A percentile compares a stretch with the other conserved stretches of the same genome.
Evolutionary conservation across 2,888 invertebrate genomes (phyloP).

Genomic region (Chorisops tibialis): DNA sequence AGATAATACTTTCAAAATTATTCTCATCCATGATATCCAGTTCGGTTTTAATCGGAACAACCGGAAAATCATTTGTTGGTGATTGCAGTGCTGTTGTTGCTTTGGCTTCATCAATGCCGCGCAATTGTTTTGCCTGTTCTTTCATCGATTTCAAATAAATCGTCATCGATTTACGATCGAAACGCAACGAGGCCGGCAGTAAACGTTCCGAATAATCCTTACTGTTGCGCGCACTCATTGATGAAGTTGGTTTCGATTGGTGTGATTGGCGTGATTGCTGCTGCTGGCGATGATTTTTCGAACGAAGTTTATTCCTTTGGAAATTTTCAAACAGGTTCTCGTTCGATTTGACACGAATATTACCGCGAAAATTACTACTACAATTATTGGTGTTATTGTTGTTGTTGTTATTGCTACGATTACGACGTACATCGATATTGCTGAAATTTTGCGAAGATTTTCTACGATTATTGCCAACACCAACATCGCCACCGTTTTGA

Average conservation of each 20-base stretch:
- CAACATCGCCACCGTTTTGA: slow-evolving; percentile 46
- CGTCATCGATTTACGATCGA: slow-evolving; percentile 34
- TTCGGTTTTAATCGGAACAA: neutral
- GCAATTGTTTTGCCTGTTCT: neutral
- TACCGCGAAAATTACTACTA: neutral
- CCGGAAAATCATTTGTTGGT: neutral
- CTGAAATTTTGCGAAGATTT: no score
- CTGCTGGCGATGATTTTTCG: neutral
- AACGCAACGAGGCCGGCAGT: slow-evolving; percentile 33
- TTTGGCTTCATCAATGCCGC: neutral
- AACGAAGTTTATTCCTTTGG: no score
- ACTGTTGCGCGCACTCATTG: neutral
- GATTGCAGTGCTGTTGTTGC: neutral
- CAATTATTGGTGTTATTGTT: neutral
- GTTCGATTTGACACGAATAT: slow-evolving; percentile 34
- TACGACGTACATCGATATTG: slow-evolving; percentile 38
- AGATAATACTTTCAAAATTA: slow-evolving; percentile 35
- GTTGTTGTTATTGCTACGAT: neutral
- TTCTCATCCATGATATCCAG: slow-evolving; percentile 10
- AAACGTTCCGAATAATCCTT: neutral
- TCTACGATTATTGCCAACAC: slow-evolving; percentile 38
- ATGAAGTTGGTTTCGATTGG: neutral
- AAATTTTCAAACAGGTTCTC: slow-evolving; percentile 32
- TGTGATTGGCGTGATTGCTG: neutral
- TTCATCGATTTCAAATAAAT: slow-evolving; percentile 28